Conservation (phyloP, 2,797 vertebrate genomes). For the Acipenser ruthenus region DNA sequence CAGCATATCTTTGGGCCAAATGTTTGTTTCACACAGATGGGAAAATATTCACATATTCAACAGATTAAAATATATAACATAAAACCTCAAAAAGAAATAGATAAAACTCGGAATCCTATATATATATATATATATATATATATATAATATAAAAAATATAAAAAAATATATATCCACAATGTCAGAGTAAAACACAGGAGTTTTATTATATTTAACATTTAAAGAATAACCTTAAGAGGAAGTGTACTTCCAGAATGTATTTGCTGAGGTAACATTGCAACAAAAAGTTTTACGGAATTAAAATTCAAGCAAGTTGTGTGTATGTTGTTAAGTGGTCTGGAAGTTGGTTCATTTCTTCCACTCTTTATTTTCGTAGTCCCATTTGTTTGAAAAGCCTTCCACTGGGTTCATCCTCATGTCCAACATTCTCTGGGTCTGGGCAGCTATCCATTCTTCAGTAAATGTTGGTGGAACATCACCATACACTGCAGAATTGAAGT, state of each 20-base stretch:
- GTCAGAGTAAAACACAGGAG: conserved; percentile 35
- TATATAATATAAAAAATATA: too few species aligned
- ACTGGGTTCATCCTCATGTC: conserved; percentile 84
- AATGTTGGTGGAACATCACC: conserved; percentile 77
- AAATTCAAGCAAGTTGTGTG: conserved; percentile 27
- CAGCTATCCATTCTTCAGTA: conserved; percentile 60
- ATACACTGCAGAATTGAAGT: conserved; percentile 59
- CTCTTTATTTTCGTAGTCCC: conserved; percentile 89
- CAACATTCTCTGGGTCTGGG: conserved; percentile 81
- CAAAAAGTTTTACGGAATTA: conserved; percentile 25
- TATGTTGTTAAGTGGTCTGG: conserved; percentile 25
- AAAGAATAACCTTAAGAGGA: conserved; percentile 52
- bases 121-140: too few species aligned
- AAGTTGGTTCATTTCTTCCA: conserved; percentile 82
- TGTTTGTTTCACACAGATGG: too few species aligned
- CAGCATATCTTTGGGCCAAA: too few species aligned
- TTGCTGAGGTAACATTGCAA: conserved; percentile 49
- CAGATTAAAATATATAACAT: too few species aligned
- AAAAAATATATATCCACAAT: too few species aligned
- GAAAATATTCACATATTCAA: too few species aligned
- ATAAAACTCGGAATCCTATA: too few species aligned
- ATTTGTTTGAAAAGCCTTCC: conserved; percentile 72
- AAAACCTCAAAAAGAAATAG: too few species aligned
- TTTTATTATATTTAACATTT: conserved; percentile 69
- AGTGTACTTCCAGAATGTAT: conserved; percentile 60